A percentile compares a stretch with the other conserved stretches of the same genome.
These are phyloP conservation scores for Myripristis jacobus DNA, from an alignment of 2,797 vertebrate genomes.

Conservation along the genomic window DNA sequence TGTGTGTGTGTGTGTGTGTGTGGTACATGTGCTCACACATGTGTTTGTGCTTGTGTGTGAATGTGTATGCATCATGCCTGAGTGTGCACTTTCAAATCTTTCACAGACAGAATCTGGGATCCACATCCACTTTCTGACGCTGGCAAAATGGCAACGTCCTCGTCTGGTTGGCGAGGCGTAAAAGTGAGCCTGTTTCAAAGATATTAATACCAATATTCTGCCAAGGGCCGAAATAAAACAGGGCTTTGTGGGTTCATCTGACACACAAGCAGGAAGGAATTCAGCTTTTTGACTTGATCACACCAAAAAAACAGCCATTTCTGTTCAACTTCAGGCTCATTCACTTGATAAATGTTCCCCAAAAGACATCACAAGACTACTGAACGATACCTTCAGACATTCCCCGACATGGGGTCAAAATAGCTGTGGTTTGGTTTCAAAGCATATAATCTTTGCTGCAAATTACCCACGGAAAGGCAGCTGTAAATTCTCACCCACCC, in stretches of 20 bases:
- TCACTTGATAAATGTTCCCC: conserved; percentile 39
- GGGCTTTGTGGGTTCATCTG: conserved; percentile 51
- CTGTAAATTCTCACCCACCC: conserved; percentile 37
- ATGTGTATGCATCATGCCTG: conserved; percentile 16
- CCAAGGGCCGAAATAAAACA: conserved; percentile 67
- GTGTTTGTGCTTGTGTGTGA: not conserved
- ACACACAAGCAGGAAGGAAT: conserved; percentile 54
- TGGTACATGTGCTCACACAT: not conserved
- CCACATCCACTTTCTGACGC: conserved; percentile 11
- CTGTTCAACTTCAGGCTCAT: conserved; percentile 56
- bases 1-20: not conserved
- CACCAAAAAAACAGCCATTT: conserved; percentile 21
- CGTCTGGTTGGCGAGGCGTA: conserved; percentile 25
- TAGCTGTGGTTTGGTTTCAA: conserved; percentile 56
- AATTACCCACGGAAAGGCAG: conserved; percentile 43
- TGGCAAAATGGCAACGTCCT: conserved; percentile 7
- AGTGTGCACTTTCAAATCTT: conserved; percentile 23
- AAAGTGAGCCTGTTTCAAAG: conserved; percentile 46
- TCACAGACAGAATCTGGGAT: conserved; percentile 63
- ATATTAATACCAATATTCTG: conserved; percentile 56
- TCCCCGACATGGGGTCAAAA: conserved; percentile 48
- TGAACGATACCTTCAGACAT: conserved; percentile 32
- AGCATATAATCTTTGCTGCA: conserved; percentile 26
- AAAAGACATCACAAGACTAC: conserved; percentile 39
- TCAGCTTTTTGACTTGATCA: conserved; percentile 25